phyloP scores from a whole-genome alignment of 2,888 invertebrate genomes.

The Apoderus coryli region DNA sequence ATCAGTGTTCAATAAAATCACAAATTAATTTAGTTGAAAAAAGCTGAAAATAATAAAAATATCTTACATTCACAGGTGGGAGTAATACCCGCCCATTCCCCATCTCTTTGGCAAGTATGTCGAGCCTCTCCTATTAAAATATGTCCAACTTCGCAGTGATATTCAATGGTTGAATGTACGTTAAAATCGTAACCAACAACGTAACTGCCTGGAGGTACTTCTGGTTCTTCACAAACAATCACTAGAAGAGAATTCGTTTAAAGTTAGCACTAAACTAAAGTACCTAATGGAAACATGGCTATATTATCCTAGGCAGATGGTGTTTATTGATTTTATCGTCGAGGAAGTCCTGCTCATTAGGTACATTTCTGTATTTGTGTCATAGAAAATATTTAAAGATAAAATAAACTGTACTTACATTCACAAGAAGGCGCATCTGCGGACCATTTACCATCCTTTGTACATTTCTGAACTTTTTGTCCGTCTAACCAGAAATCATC shows the following conservation, averaged over 20 bases:
- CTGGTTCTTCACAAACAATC: slow-evolving; percentile 75
- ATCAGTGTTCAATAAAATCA: too few species aligned
- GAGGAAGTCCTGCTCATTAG: too few species aligned
- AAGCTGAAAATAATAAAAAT: background rate
- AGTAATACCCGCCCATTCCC: slow-evolving; percentile 72
- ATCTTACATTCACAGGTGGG: slow-evolving; percentile 72
- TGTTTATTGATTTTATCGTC: too few species aligned
- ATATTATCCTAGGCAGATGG: too few species aligned
- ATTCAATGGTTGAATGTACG: slow-evolving; percentile 74
- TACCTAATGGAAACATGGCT: too few species aligned
- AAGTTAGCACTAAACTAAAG: slow-evolving; percentile 2
- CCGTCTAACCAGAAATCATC: slow-evolving; percentile 74
- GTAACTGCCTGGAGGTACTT: slow-evolving; percentile 71
- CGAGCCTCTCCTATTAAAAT: slow-evolving; percentile 56
- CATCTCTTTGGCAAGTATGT: slow-evolving; percentile 57
- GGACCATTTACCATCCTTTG: slow-evolving; percentile 76
- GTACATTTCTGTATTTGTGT: too few species aligned
- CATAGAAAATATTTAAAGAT: slow-evolving; percentile 2
- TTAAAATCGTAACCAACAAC: slow-evolving; percentile 83
- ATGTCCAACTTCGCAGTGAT: slow-evolving; percentile 78
- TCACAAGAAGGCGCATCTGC: slow-evolving; percentile 76
- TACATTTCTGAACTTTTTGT: slow-evolving; percentile 53
- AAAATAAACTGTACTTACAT: slow-evolving; percentile 48
- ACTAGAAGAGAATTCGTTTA: slow-evolving; percentile 37
- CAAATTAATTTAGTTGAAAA: background rate